Evolutionary conservation across 30 jellyfish, hydroid and myxozoan genomes (phyloP), one percentile per base, ranked within the genome.

Genomic region (Nemopilema nomurai): DNA sequence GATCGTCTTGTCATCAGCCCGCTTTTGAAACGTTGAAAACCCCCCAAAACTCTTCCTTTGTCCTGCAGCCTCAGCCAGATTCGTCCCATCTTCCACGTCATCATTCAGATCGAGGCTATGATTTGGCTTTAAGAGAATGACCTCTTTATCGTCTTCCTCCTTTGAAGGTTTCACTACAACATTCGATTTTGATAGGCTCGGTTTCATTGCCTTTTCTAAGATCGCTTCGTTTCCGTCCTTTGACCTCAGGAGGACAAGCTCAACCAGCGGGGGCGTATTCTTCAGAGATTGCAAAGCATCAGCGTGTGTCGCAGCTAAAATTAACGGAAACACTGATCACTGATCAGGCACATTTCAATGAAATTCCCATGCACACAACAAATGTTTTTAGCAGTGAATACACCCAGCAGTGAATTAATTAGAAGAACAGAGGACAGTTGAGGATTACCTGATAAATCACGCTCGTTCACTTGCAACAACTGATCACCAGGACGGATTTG

Each of bases 261-360:
- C 90, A n/a, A 94, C 93, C 72, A 94, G 82, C 22, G 99, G 99
- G 16, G 99, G 99, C n/a, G 97, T 83, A 25, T 84, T 70, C 53
- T 90, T 89, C 89, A 94, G 70, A 24, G 73, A 19, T 50, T 90
- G 86, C 83, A 89, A 30, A 22, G 94, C 99, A 17, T 87, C 96
- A 1, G 77, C 79, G 63, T 94, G 99, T 24, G 93, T 69, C 8
- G 87, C 85, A 0, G 79, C 99, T 94, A 62, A 3, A 30, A 57
- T 21, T 24, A 19, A 87, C 19, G 31, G 86, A 0, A 70, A 21
- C 69, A 18, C 22, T n/a, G n/a, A 51, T 63, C 27, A 27, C 3
- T 23, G 23, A 21, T 22, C 52, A 32, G 0, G 16, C 16, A 30
- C 20, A 18, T 63, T 41, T 41, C 57, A 13, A n/a, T 9, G 20